Percentiles rank a stretch among this genome's conserved stretches.
Evolutionary conservation across 2,888 invertebrate genomes (phyloP).

Genomic region (Euplagia quadripunctaria): DNA sequence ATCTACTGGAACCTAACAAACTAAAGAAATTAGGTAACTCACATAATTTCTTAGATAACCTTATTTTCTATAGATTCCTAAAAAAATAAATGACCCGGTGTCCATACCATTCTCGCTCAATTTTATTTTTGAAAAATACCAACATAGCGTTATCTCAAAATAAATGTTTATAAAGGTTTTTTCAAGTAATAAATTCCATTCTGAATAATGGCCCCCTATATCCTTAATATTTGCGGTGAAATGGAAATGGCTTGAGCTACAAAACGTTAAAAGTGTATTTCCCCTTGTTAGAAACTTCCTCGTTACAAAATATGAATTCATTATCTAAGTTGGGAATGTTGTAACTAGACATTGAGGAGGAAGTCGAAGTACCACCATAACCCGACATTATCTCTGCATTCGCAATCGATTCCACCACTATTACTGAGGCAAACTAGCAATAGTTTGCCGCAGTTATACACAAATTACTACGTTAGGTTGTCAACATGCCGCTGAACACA

Average conservation of each 20-base stretch:
- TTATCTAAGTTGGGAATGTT: slow-evolving; percentile 13
- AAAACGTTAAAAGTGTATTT: slow-evolving; percentile 14
- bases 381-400: background rate
- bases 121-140: background rate
- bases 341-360: slow-evolving; percentile 3
- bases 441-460: too few relatives aligned
- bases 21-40: too few relatives aligned
- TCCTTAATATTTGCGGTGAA: slow-evolving; percentile 14
- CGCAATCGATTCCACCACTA: background rate
- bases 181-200: slow-evolving; percentile 13
- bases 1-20: background rate
- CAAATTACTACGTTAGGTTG: background rate
- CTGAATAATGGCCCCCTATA: slow-evolving; percentile 21
- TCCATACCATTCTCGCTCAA: background rate
- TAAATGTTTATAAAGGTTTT: background rate
- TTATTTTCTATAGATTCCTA: background rate
- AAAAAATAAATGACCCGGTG: background rate
- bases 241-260: slow-evolving; percentile 3
- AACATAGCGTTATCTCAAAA: background rate
- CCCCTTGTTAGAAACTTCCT: slow-evolving; percentile 18
- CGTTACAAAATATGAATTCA: slow-evolving; percentile 20
- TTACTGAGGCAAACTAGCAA: background rate
- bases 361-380: slow-evolving; percentile 11
- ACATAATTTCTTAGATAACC: background rate
- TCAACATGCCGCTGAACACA: background rate